Evolutionary conservation across 2,113 vertebrate genomes (phyloP).

Genomic region (Siphamia tubifer): DNA sequence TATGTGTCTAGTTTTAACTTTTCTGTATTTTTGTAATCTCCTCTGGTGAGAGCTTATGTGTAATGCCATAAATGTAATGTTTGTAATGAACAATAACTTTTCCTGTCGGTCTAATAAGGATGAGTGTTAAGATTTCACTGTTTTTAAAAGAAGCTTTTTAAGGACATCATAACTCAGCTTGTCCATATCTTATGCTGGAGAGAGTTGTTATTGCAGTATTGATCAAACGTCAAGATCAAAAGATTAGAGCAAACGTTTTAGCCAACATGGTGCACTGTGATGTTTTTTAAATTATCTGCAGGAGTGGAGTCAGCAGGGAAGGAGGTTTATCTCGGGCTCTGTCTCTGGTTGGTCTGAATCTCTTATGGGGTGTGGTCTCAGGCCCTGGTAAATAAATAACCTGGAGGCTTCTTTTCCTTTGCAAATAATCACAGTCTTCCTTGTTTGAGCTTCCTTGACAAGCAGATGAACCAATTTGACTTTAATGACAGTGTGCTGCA

Average conservation of each 20-base stretch:
- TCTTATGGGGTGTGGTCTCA: conserved; percentile 45
- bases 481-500: neutral
- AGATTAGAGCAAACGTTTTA: neutral
- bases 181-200: neutral
- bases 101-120: no score
- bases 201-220: neutral
- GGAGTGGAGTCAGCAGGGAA: conserved; percentile 30
- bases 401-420: neutral
- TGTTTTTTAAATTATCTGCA: neutral
- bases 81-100: no score
- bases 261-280: neutral
- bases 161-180: neutral
- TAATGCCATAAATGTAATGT: neutral
- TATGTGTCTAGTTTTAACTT: neutral
- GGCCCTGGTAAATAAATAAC: neutral
- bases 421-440: no score
- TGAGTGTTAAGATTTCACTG: no score
- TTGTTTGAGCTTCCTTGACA: neutral
- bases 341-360: conserved; percentile 23
- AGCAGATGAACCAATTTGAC: neutral
- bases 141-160: neutral
- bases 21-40: neutral
- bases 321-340: conserved; percentile 1
- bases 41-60: neutral
- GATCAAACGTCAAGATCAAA: conserved; percentile 3